A percentile compares a stretch with the other conserved stretches of the same genome.
These are phyloP conservation scores for Trissoscelio sp. DNA, from an alignment of 2,888 invertebrate species.

Conservation along the genomic window DNA sequence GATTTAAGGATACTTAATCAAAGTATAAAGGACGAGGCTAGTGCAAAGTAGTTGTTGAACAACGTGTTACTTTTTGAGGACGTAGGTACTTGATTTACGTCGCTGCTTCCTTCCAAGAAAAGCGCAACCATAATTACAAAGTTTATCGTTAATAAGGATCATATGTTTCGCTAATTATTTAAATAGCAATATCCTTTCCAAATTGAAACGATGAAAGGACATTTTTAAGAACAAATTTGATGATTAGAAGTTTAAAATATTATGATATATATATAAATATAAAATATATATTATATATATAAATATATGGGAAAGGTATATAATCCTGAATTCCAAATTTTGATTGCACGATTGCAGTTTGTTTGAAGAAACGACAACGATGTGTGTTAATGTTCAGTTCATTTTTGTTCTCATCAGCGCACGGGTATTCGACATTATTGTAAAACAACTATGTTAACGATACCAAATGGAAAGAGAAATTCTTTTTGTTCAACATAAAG, in stretches of 20 bases:
- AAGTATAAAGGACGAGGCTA: conserved; percentile 54
- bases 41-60: conserved; percentile 57
- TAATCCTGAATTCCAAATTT: background rate
- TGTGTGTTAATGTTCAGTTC: background rate
- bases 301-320: conserved; percentile 16
- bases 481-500: background rate
- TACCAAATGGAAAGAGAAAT: background rate
- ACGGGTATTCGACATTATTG: conserved; percentile 12
- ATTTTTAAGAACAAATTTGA: conserved; percentile 30
- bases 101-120: conserved; percentile 57
- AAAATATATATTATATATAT: conserved; percentile 5
- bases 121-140: conserved; percentile 45
- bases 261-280: conserved; percentile 24
- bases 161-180: conserved; percentile 33
- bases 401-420: too few species aligned
- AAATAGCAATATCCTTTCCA: conserved; percentile 32
- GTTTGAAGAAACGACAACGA: background rate
- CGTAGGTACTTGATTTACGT: conserved; percentile 39
- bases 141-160: conserved; percentile 31
- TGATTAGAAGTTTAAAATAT: conserved; percentile 30
- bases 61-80: conserved; percentile 51
- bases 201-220: conserved; percentile 19
- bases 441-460: conserved; percentile 9
- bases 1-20: conserved; percentile 43
- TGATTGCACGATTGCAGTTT: background rate